phyloP scores from a whole-genome alignment of 2,888 invertebrate genomes.

The Sphaeridia pumilis region DNA sequence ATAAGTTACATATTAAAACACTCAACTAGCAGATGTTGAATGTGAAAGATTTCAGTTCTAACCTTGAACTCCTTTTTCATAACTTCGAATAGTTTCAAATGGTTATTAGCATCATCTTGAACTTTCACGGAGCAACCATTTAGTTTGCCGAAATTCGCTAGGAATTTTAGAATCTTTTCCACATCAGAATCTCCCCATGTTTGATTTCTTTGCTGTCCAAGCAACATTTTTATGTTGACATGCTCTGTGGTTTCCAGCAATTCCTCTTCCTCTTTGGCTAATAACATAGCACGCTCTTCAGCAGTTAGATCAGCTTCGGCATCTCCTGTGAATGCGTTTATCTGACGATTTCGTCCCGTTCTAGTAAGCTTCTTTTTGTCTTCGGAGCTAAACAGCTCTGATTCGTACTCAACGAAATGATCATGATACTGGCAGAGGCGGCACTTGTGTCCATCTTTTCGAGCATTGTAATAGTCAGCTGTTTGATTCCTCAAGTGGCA shows the following conservation, averaged over 20 bases:
- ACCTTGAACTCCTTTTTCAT: conserved; percentile 56
- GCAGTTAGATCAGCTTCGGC: conserved; percentile 21
- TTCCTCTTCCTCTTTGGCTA: conserved; percentile 32
- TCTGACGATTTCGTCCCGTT: conserved; percentile 31
- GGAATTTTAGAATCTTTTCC: conserved; percentile 38
- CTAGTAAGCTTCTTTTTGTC: conserved; percentile 38
- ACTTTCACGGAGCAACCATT: conserved; percentile 38
- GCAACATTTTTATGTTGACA: conserved; percentile 33
- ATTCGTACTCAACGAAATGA: conserved; percentile 41
- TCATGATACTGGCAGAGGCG: conserved; percentile 41
- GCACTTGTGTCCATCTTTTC: conserved; percentile 37
- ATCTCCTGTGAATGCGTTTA: conserved; percentile 22
- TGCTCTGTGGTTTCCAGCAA: conserved; percentile 39
- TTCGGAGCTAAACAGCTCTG: conserved; percentile 46
- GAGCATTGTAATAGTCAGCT: conserved; percentile 15
- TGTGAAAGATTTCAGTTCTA: too few species aligned
- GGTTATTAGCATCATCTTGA: conserved; percentile 44
- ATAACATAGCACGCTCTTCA: conserved; percentile 21
- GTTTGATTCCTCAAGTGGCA: conserved; percentile 46
- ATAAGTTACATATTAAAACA: conserved; percentile 4
- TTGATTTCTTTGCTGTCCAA: conserved; percentile 45
- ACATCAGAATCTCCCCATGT: conserved; percentile 49
- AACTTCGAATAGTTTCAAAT: conserved; percentile 48
- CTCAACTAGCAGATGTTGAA: background rate
- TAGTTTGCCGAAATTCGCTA: conserved; percentile 41